Conservation (phyloP, 2,888 invertebrate species). For the Liposcelis brunnea region DNA sequence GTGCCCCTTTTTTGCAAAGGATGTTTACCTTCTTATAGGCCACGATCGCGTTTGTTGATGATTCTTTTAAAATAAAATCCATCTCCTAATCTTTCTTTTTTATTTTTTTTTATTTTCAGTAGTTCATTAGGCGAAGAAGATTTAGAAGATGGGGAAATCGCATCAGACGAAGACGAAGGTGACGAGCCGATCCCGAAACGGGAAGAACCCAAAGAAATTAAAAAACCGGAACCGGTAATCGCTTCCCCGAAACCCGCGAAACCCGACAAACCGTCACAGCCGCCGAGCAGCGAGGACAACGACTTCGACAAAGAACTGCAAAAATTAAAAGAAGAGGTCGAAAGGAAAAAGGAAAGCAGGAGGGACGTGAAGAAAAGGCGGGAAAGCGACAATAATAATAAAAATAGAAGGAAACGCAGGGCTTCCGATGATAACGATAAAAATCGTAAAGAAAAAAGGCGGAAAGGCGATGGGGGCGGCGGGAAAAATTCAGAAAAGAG, state of each 20-base stretch:
- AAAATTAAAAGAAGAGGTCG: constrained; percentile 27
- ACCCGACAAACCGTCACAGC: too few relatives aligned
- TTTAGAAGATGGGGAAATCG: constrained; percentile 77
- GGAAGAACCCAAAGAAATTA: not conserved
- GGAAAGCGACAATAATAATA: constrained; percentile 18
- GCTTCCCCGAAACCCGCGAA: constrained; percentile 20
- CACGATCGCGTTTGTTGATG: too few relatives aligned
- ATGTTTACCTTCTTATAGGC: too few relatives aligned
- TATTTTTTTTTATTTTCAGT: constrained; percentile 15
- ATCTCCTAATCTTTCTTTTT: not conserved
- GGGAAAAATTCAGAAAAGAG: not conserved
- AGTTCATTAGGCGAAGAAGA: constrained; percentile 33
- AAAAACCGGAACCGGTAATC: constrained; percentile 11
- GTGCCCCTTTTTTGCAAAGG: too few relatives aligned
- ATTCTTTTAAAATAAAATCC: too few relatives aligned
- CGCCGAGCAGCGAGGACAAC: constrained; percentile 19
- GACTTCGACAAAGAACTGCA: constrained; percentile 16
- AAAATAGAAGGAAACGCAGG: constrained; percentile 14
- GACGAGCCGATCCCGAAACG: constrained; percentile 19
- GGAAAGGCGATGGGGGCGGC: constrained; percentile 30
- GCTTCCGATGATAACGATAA: not conserved
- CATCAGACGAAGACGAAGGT: constrained; percentile 43
- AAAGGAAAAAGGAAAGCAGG: constrained; percentile 34
- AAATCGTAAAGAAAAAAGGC: constrained; percentile 21
- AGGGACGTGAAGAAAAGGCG: constrained; percentile 39